Evolutionary conservation across 2,888 invertebrate species (phyloP).

Genomic region (Synanthedon andrenaeformis): DNA sequence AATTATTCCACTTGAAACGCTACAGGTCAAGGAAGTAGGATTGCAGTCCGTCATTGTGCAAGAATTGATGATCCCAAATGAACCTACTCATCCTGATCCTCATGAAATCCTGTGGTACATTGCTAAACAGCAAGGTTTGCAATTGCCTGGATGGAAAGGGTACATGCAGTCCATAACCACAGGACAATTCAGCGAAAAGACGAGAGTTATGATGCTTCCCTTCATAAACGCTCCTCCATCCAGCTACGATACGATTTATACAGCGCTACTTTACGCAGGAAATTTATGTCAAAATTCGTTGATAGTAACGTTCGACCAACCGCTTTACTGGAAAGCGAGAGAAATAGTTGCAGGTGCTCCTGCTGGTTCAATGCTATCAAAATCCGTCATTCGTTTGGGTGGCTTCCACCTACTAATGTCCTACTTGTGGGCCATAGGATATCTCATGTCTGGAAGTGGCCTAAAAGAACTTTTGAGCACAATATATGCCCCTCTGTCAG

Average conservation of each 20-base stretch:
- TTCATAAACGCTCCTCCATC: neutral
- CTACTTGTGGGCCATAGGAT: too few relatives aligned
- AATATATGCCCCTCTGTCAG: too few relatives aligned
- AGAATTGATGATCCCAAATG: neutral
- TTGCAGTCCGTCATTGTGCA: neutral
- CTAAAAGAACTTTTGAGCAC: too few relatives aligned
- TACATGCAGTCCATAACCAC: neutral
- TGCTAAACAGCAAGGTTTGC: neutral
- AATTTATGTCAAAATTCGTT: neutral
- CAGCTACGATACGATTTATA: neutral
- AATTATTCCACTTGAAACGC: neutral
- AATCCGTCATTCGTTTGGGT: too few relatives aligned
- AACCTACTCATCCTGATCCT: neutral
- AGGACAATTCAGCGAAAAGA: neutral
- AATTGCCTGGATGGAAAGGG: neutral
- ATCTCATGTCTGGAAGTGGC: too few relatives aligned
- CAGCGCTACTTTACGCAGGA: neutral
- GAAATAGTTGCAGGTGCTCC: neutral
- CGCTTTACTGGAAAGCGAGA: constrained; percentile 2
- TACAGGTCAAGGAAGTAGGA: neutral
- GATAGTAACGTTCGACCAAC: constrained; percentile 1
- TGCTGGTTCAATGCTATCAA: neutral
- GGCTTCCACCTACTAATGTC: too few relatives aligned
- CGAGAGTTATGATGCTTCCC: neutral
- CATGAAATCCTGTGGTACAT: neutral